These are phyloP conservation scores for Sporophila hypoxantha DNA, from an alignment of 2,113 vertebrate genomes.

Conservation along the genomic window DNA sequence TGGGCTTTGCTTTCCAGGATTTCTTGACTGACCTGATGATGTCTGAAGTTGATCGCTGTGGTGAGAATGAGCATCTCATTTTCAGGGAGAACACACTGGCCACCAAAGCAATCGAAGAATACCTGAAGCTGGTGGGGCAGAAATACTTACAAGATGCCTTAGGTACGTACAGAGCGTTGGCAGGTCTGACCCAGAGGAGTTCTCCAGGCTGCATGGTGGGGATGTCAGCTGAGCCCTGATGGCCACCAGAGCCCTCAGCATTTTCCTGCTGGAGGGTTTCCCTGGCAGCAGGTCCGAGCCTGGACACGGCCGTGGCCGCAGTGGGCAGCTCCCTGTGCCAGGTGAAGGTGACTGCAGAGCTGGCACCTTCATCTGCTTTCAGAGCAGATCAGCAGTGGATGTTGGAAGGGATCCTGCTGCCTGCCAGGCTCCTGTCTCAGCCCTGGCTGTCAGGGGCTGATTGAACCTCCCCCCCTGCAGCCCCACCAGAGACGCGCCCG, in stretches of 20 bases:
- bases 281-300: accelerated
- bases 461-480: neutral
- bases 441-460: neutral
- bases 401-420: neutral
- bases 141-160: constrained; percentile 97
- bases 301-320: accelerated
- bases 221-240: neutral
- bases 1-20: constrained; percentile 76
- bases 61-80: constrained; percentile 98
- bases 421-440: neutral
- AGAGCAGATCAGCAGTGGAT: neutral
- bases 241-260: neutral
- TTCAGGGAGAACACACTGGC: constrained; percentile 97
- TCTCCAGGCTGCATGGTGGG: neutral
- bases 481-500: neutral
- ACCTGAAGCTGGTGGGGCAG: constrained; percentile 97
- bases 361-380: neutral
- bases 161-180: constrained; percentile 71
- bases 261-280: neutral
- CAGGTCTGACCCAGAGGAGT: accelerated
- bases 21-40: constrained; percentile 99
- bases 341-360: neutral
- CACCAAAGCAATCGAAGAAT: constrained; percentile 98
- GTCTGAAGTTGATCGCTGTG: constrained; percentile 97
- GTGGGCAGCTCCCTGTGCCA: neutral